Evolutionary conservation across 2,113 vertebrate genomes (phyloP).

Genomic region (Aegotheles bennettii): DNA sequence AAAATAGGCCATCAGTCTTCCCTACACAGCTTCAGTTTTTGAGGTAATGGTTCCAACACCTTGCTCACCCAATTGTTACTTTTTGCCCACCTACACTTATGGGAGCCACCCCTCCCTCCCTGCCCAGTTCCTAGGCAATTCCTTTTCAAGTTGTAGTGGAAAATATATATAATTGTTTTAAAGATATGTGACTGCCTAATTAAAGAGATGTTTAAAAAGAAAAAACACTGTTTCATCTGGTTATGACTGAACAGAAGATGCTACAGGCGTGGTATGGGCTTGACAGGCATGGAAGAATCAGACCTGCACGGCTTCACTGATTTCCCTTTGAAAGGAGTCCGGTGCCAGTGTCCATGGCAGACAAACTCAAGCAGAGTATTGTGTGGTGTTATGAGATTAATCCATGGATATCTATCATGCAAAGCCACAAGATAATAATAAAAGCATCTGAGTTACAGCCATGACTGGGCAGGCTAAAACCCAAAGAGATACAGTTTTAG

Average conservation of each 20-base stretch:
- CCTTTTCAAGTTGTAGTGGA: neutral
- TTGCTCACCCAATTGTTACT: neutral
- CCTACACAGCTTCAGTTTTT: neutral
- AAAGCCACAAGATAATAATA: neutral
- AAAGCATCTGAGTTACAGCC: neutral
- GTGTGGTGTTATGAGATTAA: neutral
- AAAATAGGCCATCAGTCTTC: neutral
- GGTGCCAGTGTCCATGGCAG: neutral
- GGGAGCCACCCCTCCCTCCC: neutral
- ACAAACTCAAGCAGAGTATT: neutral
- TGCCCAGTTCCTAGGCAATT: neutral
- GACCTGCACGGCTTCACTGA: neutral
- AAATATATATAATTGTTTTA: neutral
- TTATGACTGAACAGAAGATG: neutral
- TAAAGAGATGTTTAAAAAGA: neutral
- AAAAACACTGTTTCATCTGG: neutral
- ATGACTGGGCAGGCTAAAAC: neutral
- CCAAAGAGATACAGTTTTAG: neutral
- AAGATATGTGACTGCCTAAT: neutral
- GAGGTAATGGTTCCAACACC: neutral
- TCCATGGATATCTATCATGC: neutral
- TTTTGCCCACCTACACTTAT: neutral
- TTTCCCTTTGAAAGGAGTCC: neutral
- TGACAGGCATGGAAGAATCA: neutral
- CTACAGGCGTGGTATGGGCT: neutral